phyloP scores from a whole-genome alignment of 2,797 vertebrate species.

The Hoplostethus atlanticus region DNA sequence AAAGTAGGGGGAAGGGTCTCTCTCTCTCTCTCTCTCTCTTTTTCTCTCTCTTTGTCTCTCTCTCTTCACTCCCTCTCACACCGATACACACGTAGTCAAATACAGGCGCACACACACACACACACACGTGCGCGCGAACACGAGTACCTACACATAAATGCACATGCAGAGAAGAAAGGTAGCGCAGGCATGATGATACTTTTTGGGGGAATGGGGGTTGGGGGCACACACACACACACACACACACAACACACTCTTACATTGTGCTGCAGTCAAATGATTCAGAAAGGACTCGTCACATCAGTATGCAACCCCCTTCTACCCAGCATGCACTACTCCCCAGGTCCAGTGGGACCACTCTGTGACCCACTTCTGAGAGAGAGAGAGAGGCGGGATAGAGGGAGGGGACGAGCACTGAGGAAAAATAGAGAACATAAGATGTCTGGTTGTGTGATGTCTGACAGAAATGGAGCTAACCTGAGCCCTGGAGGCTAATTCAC shows the following conservation, averaged over 20 bases:
- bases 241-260: conserved; percentile 54
- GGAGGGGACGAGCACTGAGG: conserved; percentile 72
- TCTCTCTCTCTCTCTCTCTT: conserved; percentile 33
- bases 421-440: conserved; percentile 82
- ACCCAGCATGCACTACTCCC: conserved; percentile 82
- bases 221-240: conserved; percentile 25
- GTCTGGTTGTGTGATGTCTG: conserved; percentile 81
- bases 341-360: conserved; percentile 85
- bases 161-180: conserved; percentile 51
- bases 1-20: conserved; percentile 73
- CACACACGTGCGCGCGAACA: background rate
- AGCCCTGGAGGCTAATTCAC: conserved; percentile 78
- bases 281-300: conserved; percentile 83
- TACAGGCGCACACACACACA: conserved; percentile 53
- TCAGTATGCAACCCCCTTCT: conserved; percentile 84
- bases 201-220: conserved; percentile 64
- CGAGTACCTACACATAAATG: conserved; percentile 17
- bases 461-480: conserved; percentile 84
- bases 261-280: conserved; percentile 78
- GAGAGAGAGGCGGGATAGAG: conserved; percentile 70
- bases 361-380: conserved; percentile 85
- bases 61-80: conserved; percentile 47
- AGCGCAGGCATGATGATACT: conserved; percentile 83
- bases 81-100: conserved; percentile 40
- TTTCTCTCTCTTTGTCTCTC: conserved; percentile 55